Conservation (phyloP, 2,888 invertebrate species). For the Agriopis marginaria region DNA sequence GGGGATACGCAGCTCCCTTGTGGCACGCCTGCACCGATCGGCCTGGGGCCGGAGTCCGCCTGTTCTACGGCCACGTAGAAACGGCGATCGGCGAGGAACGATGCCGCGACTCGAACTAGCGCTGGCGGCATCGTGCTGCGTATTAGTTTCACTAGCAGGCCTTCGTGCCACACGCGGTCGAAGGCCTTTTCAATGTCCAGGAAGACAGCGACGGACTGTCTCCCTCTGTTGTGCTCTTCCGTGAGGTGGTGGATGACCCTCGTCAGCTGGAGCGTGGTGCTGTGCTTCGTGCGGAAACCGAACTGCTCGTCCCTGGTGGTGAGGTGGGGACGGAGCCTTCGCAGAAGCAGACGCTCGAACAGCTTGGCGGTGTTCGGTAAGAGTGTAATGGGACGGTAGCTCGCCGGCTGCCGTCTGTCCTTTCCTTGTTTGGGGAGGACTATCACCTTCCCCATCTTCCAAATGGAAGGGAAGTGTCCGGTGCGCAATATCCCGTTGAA, state of each 20-base stretch:
- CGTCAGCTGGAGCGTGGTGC: constrained; percentile 50
- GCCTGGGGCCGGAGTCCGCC: neutral
- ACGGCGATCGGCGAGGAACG: constrained; percentile 38
- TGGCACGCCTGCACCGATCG: constrained; percentile 8
- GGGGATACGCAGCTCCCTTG: constrained; percentile 34
- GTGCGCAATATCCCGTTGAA: constrained; percentile 33
- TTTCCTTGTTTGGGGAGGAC: constrained; percentile 47
- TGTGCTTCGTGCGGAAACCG: constrained; percentile 45
- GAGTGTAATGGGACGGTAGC: constrained; percentile 13
- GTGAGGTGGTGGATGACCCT: constrained; percentile 46
- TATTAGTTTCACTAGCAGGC: constrained; percentile 49
- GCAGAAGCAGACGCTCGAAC: constrained; percentile 43
- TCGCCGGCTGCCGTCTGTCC: constrained; percentile 5
- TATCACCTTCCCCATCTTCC: constrained; percentile 43
- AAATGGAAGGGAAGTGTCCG: constrained; percentile 22
- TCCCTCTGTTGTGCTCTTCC: constrained; percentile 33
- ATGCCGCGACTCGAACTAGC: constrained; percentile 32
- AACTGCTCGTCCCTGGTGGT: constrained; percentile 40
- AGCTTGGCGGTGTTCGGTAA: constrained; percentile 38
- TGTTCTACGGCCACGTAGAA: constrained; percentile 44
- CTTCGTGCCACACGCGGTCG: constrained; percentile 54
- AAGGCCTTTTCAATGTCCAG: constrained; percentile 34
- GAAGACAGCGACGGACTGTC: constrained; percentile 43
- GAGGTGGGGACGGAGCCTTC: constrained; percentile 1
- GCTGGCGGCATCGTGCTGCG: constrained; percentile 23